Evolutionary conservation across 1,140 invertebrate genomes (phyloP).

Genomic region (Aporrectodea caliginosa): DNA sequence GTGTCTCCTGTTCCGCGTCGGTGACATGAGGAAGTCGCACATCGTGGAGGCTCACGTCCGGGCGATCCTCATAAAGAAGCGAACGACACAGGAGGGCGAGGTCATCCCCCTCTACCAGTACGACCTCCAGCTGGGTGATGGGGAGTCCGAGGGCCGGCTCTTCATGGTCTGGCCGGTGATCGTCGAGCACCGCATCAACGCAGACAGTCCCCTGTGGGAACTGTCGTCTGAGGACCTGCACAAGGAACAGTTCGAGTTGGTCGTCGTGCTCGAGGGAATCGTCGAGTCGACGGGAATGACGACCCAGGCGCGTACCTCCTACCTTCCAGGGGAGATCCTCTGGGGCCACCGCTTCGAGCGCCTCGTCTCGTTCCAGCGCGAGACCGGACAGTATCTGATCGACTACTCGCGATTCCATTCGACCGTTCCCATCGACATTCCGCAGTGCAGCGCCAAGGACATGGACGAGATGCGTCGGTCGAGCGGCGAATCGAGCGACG

Average conservation of each 20-base stretch:
- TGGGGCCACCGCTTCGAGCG: no score
- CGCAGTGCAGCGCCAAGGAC: conserved; percentile 43
- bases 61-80: conserved; percentile 22
- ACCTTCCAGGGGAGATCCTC: conserved; percentile 54
- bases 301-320: conserved; percentile 75
- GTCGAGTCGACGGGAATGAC: conserved; percentile 33
- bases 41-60: conserved; percentile 24
- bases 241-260: conserved; percentile 21
- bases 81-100: conserved; percentile 20
- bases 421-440: conserved; percentile 41
- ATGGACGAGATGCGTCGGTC: conserved; percentile 46
- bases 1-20: conserved; percentile 59
- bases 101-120: conserved; percentile 29
- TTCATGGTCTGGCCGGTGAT: conserved; percentile 29
- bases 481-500: conserved; percentile 32
- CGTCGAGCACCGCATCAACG: conserved; percentile 34
- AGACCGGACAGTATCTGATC: conserved; percentile 45
- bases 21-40: conserved; percentile 29
- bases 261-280: conserved; percentile 63
- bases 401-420: conserved; percentile 52
- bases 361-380: conserved; percentile 46
- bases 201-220: conserved; percentile 30
- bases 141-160: conserved; percentile 7
- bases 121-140: conserved; percentile 20
- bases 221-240: conserved; percentile 20